These are phyloP conservation scores for Athalia rosae DNA, from an alignment of 2,888 invertebrate genomes.

Conservation along the genomic window DNA sequence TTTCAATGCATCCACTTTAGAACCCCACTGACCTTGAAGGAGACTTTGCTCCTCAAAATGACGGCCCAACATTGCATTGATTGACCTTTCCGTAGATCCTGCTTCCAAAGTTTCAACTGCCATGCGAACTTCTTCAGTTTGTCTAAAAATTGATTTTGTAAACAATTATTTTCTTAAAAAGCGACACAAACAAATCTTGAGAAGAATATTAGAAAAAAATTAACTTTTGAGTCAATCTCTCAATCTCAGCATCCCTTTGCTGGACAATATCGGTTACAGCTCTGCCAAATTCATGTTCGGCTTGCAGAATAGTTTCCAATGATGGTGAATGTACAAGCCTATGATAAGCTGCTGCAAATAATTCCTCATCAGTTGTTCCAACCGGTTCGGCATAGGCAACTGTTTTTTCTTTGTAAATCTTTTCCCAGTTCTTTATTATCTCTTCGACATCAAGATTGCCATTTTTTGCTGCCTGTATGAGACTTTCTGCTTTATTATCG, in stretches of 20 bases:
- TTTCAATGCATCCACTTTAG: conserved; percentile 88
- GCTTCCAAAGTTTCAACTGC: conserved; percentile 87
- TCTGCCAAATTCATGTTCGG: conserved; percentile 91
- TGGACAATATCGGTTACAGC: conserved; percentile 84
- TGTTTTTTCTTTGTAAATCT: conserved; percentile 86
- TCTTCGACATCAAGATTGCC: conserved; percentile 83
- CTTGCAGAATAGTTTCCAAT: conserved; percentile 89
- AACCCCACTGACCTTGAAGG: conserved; percentile 89
- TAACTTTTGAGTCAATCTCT: conserved; percentile 80
- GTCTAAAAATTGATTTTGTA: conserved; percentile 74
- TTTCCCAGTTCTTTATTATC: conserved; percentile 87
- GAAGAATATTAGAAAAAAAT: conserved; percentile 40
- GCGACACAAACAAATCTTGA: background rate
- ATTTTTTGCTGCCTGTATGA: conserved; percentile 78
- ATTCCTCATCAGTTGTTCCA: conserved; percentile 88
- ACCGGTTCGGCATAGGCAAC: conserved; percentile 88
- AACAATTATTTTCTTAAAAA: background rate
- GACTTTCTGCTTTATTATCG: conserved; percentile 79
- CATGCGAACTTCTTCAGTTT: conserved; percentile 92
- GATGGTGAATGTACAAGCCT: conserved; percentile 89
- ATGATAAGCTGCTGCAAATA: conserved; percentile 91
- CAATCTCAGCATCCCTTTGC: conserved; percentile 84
- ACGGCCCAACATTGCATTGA: conserved; percentile 87
- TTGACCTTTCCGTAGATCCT: conserved; percentile 87
- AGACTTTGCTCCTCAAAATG: conserved; percentile 90